phyloP scores from a whole-genome alignment of 1,140 invertebrate genomes.

The Drosophila burlai region DNA sequence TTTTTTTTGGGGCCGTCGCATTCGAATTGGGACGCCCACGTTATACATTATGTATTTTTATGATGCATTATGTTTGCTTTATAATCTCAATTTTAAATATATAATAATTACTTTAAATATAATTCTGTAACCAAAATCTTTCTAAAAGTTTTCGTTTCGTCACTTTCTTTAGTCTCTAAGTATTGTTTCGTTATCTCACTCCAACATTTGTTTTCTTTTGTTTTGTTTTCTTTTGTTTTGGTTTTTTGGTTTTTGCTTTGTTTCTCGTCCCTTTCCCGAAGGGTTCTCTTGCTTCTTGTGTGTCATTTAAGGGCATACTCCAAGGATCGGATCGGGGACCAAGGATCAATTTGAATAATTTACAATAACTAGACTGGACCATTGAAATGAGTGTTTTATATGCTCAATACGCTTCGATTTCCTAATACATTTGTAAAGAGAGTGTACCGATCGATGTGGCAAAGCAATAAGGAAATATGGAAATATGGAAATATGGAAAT shows the following conservation, averaged over 20 bases:
- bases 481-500: no score
- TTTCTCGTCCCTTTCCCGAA: not conserved
- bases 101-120: slow-evolving; percentile 66
- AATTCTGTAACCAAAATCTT: slow-evolving; percentile 78
- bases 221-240: not conserved
- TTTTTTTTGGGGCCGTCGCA: slow-evolving; percentile 11
- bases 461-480: slow-evolving; percentile 27
- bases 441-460: slow-evolving; percentile 27
- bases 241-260: not conserved
- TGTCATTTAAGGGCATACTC: slow-evolving; percentile 69
- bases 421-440: slow-evolving; percentile 39
- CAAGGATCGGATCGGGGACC: slow-evolving; percentile 22
- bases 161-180: slow-evolving; percentile 82
- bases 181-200: slow-evolving; percentile 85
- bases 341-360: slow-evolving; percentile 67
- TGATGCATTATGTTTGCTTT: slow-evolving; percentile 30
- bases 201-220: slow-evolving; percentile 66
- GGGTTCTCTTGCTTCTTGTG: slow-evolving; percentile 9
- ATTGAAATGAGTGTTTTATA: slow-evolving; percentile 52
- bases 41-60: slow-evolving; percentile 41
- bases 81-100: slow-evolving; percentile 54
- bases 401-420: slow-evolving; percentile 31
- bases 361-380: slow-evolving; percentile 79
- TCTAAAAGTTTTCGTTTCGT: slow-evolving; percentile 73
- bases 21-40: slow-evolving; percentile 20